Base-by-base conservation (phyloP, 2,888 invertebrate genomes). In the Thumatha senex region DNA sequence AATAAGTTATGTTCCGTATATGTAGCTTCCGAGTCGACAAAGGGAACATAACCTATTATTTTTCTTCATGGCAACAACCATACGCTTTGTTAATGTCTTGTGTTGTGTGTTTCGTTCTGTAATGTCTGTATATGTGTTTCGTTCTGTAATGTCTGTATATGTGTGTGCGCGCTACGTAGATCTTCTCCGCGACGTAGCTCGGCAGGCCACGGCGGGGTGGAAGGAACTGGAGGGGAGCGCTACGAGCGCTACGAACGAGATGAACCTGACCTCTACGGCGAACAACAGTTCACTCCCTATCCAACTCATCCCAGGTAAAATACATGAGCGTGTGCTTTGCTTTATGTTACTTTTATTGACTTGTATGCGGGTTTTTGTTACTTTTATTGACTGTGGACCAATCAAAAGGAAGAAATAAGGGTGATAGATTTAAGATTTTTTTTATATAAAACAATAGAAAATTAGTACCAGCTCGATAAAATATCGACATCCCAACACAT, bases 271-370 rank as follows among this genome's bases (percentile, higher is more conserved):
- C 66, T 86, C 14, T 90, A 89, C 70, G 82, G 80, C 31, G 91
- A 90, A 7, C 90, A 90, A 7, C 90, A 89, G 70, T 91, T 83
- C 66, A 75, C 83, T 13, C 82, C 90, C 0, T 92, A 83, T 49
- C 70, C 85, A 48, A 84, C 89, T 84, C 87, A 74, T 18, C 36
- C 45, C 46, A 43, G 48, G 52, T 48, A 35, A 52, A 10, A 12
- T 33, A 24, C 18, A 42, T 34, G 4, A 9, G 7, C 38, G 38
- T 49, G 34, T 34, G 44, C 44, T 12, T 12, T 13, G 18, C 5
- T 18, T 12, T 11, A 13, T n/a, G 29, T 30, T 24, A 24, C 13
- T 44, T 10, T 31, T 39, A 9, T 39, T 46, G 11, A 9, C 14
- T 31, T 10, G 13, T 33, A 7, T 33, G n/a, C 11, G 8, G 0